A percentile compares a stretch with the other conserved stretches of the same genome.
phyloP scores from a whole-genome alignment of 2,888 invertebrate genomes.

The Aphelenchoides bicaudatus region DNA sequence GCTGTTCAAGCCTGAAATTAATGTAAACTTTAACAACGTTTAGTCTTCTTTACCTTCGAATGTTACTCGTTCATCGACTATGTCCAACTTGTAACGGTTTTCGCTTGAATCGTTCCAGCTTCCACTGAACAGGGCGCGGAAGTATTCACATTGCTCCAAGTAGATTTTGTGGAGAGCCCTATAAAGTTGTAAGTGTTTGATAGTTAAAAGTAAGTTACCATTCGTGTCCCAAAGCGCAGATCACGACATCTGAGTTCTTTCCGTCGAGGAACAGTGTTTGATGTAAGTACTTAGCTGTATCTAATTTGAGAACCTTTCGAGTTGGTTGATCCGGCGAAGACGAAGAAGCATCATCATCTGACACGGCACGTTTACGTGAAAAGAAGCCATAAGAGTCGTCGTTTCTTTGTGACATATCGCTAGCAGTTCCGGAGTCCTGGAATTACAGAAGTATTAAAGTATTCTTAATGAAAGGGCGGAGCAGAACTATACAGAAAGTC shows the following conservation, averaged over 20 bases:
- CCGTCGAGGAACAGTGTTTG: slow-evolving; percentile 68
- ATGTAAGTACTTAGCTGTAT: slow-evolving; percentile 76
- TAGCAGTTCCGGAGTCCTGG: too few species aligned
- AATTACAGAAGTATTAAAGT: too few species aligned
- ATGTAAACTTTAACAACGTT: slow-evolving; percentile 12
- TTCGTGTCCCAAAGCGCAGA: slow-evolving; percentile 71
- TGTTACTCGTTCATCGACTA: slow-evolving; percentile 41
- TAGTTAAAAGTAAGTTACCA: too few species aligned
- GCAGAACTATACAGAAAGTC: too few species aligned
- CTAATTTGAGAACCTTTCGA: slow-evolving; percentile 61
- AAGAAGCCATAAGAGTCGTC: too few species aligned
- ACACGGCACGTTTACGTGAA: too few species aligned
- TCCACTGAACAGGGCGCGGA: slow-evolving; percentile 26
- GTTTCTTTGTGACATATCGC: too few species aligned
- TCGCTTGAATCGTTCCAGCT: slow-evolving; percentile 44
- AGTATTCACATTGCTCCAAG: slow-evolving; percentile 68
- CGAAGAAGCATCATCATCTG: too few species aligned
- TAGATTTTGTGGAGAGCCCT: slow-evolving; percentile 79
- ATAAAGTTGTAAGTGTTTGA: too few species aligned
- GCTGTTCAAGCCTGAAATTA: slow-evolving; percentile 39
- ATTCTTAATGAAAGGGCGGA: too few species aligned
- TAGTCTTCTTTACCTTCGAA: slow-evolving; percentile 12
- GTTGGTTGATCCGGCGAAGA: slow-evolving; percentile 4
- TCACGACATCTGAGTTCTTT: slow-evolving; percentile 73
- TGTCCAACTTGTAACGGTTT: slow-evolving; percentile 30